Evolutionary conservation across 2,113 vertebrate genomes (phyloP).

Genomic region (Damaliscus lunatus): DNA sequence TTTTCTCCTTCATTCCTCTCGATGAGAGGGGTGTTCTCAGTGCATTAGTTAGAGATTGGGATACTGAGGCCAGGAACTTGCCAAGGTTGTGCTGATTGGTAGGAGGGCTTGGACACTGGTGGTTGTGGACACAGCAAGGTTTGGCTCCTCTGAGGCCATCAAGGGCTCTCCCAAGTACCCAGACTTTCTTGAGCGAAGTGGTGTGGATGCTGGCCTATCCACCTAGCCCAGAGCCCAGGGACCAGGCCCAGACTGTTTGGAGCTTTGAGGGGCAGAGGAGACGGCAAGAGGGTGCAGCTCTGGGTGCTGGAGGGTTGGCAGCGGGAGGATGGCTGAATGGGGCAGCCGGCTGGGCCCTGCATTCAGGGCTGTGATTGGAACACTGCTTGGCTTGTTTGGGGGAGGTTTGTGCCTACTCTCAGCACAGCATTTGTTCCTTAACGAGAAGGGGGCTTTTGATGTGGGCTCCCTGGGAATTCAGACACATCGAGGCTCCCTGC

Average conservation of each 20-base stretch:
- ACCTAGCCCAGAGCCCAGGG: not conserved
- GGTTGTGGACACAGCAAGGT: accelerated
- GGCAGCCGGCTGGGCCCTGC: not conserved
- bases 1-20: not conserved
- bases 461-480: not conserved
- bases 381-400: not conserved
- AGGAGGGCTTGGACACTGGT: not conserved
- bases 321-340: not conserved
- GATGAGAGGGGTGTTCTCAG: not conserved
- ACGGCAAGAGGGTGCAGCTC: accelerated
- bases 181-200: not conserved
- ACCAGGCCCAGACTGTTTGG: not conserved
- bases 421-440: not conserved
- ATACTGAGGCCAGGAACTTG: not conserved
- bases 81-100: accelerated
- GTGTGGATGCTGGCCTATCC: too few species aligned
- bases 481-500: not conserved
- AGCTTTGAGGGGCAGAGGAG: accelerated
- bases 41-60: not conserved
- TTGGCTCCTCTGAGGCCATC: not conserved
- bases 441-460: not conserved
- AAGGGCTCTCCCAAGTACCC: not conserved
- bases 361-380: not conserved
- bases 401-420: not conserved
- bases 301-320: not conserved